Evolutionary conservation across 2,113 vertebrate genomes (phyloP).

Genomic region (Pteronura brasiliensis): DNA sequence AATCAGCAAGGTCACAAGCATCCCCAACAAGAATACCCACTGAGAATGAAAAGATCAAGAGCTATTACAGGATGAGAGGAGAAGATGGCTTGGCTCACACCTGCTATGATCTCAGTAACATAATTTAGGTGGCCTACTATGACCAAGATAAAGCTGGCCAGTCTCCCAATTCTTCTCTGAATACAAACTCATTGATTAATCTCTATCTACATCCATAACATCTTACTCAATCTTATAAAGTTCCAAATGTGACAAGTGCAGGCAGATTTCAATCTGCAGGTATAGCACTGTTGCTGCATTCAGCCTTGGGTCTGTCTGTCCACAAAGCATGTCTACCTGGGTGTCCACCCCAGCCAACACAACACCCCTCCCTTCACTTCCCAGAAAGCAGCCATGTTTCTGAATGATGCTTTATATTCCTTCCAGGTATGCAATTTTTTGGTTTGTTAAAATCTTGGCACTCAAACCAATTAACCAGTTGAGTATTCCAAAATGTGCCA

Average conservation of each 20-base stretch:
- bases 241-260: neutral
- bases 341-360: neutral
- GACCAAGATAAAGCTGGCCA: too few species aligned
- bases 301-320: neutral
- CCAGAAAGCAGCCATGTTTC: accelerated
- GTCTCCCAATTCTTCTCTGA: neutral
- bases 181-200: neutral
- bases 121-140: too few species aligned
- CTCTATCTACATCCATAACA: accelerated
- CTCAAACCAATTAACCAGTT: neutral
- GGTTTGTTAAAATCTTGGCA: accelerated
- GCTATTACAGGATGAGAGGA: neutral
- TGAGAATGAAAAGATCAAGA: neutral
- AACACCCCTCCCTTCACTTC: too few species aligned
- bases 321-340: accelerated
- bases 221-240: neutral
- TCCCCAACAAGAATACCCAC: neutral
- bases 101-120: accelerated
- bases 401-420: accelerated
- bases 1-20: neutral
- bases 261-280: accelerated
- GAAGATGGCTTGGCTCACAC: too few species aligned
- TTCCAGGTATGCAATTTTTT: too few species aligned
- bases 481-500: neutral
- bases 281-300: accelerated